Evolutionary conservation across 2,113 vertebrate genomes (phyloP).

Genomic region (Astur gentilis): DNA sequence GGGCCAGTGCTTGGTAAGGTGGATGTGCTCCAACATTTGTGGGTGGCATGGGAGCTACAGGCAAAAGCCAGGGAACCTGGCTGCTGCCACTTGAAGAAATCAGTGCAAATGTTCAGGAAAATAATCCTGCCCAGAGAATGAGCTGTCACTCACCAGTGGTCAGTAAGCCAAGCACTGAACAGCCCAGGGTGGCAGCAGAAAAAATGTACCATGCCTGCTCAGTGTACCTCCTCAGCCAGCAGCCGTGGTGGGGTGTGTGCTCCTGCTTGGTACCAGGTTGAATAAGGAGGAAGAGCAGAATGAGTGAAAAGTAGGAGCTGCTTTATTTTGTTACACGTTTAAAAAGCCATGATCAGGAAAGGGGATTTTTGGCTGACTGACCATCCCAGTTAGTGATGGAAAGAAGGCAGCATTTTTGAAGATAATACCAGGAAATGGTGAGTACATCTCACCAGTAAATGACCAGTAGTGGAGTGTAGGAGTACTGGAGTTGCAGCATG

Average conservation of each 20-base stretch:
- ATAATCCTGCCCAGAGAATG: not conserved
- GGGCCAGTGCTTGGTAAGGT: not conserved
- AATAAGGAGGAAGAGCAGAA: not conserved
- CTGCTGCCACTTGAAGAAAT: not conserved
- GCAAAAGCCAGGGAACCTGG: not conserved
- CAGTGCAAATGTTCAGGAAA: not conserved
- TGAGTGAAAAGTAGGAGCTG: not conserved
- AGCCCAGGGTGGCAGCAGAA: not conserved
- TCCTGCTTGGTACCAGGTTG: not conserved
- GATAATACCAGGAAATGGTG: not conserved
- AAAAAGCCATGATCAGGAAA: not conserved
- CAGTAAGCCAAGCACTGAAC: not conserved
- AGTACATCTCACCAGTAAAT: not conserved
- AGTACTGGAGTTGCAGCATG: not conserved
- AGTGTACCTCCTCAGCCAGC: not conserved
- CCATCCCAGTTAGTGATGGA: not conserved
- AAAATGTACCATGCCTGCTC: not conserved
- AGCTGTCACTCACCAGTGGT: not conserved
- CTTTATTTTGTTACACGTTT: not conserved
- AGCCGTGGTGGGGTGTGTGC: accelerated
- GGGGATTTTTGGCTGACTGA: not conserved
- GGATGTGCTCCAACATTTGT: not conserved
- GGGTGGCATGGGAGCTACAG: not conserved
- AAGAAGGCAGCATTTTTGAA: not conserved
- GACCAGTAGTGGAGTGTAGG: not conserved